Base-by-base conservation (phyloP, 2,888 invertebrate genomes). In the Caenorhabditis sp. region DNA sequence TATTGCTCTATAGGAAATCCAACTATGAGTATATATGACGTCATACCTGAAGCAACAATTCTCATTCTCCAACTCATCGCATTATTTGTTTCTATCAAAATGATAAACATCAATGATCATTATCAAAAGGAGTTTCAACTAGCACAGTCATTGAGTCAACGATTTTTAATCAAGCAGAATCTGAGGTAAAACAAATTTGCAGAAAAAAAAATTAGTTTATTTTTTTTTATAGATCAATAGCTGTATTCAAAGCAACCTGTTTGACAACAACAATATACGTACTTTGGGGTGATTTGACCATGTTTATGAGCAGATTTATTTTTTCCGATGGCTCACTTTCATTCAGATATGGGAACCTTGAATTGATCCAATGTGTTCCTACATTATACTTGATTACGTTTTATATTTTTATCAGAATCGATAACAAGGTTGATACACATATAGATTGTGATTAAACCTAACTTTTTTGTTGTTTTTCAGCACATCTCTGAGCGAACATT, bases 151-250 rank as follows among this genome's bases (percentile, higher is more conserved):
- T 36, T 70, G 21, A 64, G 59, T 8, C 61, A 70, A 36, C 25
- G 70, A 49, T 70, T 65, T 52, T 65, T 62, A 38, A 61, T 70
- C 8, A 63, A 59, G 14, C 65, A 70, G 26, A 70, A 70, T 20
- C 27, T 70, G 21, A 50, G 70, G n/a, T 53, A 23, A 4, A n/a
- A n/a, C n/a, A n/a, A n/a, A n/a, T n/a, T n/a, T n/a, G n/a, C n/a
- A n/a, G n/a, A 5, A 12, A 12, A 53, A 31, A 31, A 31, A 10
- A 7, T 31, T 31, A 4, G 17, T 31, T 4, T 7, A 31, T 31
- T 7, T 31, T 31, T 31, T 31, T 31, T 10, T 31, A 4, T 21
- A 53, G 53, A 23, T 62, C 58, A 5, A 31, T 65, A 23, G 53
- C 36, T 23, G 53, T 65, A 57, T 70, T 65, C 25, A 64, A 63